A percentile compares a stretch with the other conserved stretches of the same genome.
phyloP scores from a whole-genome alignment of 2,113 vertebrate genomes.

The Egretta garzetta region DNA sequence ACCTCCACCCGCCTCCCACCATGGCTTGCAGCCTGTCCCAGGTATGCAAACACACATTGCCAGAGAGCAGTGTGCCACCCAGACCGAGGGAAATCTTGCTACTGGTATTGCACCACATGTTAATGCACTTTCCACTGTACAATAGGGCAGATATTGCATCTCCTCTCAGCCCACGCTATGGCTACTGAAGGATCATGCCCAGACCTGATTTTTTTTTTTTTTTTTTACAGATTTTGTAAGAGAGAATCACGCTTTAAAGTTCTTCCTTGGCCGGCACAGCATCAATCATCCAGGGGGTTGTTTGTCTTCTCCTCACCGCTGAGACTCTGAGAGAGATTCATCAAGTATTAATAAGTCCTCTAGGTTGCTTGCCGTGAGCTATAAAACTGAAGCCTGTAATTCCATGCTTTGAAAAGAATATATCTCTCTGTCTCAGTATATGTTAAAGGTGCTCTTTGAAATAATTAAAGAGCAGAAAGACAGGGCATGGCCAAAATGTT shows the following conservation, averaged over 20 bases:
- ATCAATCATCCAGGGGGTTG: slow-evolving; percentile 19
- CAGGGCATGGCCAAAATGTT: background rate
- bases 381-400: background rate
- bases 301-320: background rate
- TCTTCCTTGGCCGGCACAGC: background rate
- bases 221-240: background rate
- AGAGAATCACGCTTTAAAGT: background rate
- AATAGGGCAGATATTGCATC: background rate
- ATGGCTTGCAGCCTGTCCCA: background rate
- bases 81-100: background rate
- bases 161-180: background rate
- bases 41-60: background rate
- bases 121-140: background rate
- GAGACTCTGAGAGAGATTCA: slow-evolving; percentile 21
- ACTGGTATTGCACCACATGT: background rate
- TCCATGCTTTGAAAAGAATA: background rate
- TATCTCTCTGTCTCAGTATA: background rate
- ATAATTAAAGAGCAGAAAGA: background rate
- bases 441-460: background rate
- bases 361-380: background rate
- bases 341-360: slow-evolving; percentile 55
- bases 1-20: rapidly evolving
- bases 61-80: background rate
- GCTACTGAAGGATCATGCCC: background rate
- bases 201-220: background rate